These are phyloP conservation scores for Dolichallabes microphthalmus DNA, from an alignment of 2,113 vertebrate species.

Conservation along the genomic window DNA sequence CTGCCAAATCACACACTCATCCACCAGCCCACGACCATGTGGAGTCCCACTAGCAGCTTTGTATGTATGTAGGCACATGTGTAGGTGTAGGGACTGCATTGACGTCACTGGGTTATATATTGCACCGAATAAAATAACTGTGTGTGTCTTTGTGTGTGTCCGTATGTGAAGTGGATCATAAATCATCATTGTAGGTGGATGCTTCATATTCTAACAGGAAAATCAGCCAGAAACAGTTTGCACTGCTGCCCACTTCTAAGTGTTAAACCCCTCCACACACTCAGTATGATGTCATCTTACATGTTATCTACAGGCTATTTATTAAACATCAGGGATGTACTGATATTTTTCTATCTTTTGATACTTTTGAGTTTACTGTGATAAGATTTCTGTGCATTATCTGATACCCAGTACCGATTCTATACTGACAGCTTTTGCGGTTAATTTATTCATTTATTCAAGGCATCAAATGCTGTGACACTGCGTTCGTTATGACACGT, in stretches of 20 bases:
- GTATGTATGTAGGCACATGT: conserved; percentile 34
- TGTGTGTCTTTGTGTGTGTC: conserved; percentile 12
- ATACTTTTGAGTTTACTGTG: background rate
- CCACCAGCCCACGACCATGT: conserved; percentile 24
- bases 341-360: background rate
- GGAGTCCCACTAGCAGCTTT: conserved; percentile 50
- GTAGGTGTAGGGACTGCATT: conserved; percentile 19
- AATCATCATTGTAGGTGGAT: conserved; percentile 26
- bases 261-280: background rate
- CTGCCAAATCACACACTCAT: conserved; percentile 27
- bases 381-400: background rate
- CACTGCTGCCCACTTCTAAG: conserved; percentile 34
- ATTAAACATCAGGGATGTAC: background rate
- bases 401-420: background rate
- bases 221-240: conserved; percentile 34
- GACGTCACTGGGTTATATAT: conserved; percentile 24
- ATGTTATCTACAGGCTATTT: background rate
- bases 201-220: conserved; percentile 33
- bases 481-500: background rate
- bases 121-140: background rate
- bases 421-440: background rate
- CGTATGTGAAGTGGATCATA: conserved; percentile 7
- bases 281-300: background rate
- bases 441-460: background rate
- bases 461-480: background rate